Percentiles rank a stretch among this genome's conserved stretches.
Conservation (phyloP, 2,888 invertebrate species). For the Hoplodrina blanda region DNA sequence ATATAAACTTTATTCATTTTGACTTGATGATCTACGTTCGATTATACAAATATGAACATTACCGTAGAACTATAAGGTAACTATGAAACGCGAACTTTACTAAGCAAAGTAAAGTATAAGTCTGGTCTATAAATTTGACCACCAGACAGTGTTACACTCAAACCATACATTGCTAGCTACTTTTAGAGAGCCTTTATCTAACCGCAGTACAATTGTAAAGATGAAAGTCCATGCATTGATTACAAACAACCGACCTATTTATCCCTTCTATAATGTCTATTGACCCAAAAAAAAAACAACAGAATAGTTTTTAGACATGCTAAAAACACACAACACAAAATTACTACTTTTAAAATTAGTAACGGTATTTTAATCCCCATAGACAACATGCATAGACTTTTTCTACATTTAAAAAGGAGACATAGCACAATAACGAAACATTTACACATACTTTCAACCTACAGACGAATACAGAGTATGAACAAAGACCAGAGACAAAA, state of each 20-base stretch:
- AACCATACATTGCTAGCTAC: background rate
- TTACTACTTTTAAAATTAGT: background rate
- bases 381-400: conserved; percentile 52
- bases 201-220: background rate
- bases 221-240: conserved; percentile 52
- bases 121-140: too few relatives aligned
- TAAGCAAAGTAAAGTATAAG: too few relatives aligned
- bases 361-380: background rate
- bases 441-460: conserved; percentile 21
- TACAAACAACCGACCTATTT: background rate
- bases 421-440: conserved; percentile 13
- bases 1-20: background rate
- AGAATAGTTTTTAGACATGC: conserved; percentile 5
- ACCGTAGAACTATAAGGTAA: too few relatives aligned
- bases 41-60: too few relatives aligned
- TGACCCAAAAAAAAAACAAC: background rate
- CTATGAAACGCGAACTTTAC: too few relatives aligned
- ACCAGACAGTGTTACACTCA: background rate
- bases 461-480: conserved; percentile 25
- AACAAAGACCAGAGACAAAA: conserved; percentile 17
- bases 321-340: conserved; percentile 13
- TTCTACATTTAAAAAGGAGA: conserved; percentile 19
- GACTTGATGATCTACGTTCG: too few relatives aligned
- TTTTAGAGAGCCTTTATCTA: conserved; percentile 11
- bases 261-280: background rate